Evolutionary conservation across 1,140 invertebrate species (phyloP), one percentile per base, ranked within the genome.

Genomic region (Drosophila repleta): DNA sequence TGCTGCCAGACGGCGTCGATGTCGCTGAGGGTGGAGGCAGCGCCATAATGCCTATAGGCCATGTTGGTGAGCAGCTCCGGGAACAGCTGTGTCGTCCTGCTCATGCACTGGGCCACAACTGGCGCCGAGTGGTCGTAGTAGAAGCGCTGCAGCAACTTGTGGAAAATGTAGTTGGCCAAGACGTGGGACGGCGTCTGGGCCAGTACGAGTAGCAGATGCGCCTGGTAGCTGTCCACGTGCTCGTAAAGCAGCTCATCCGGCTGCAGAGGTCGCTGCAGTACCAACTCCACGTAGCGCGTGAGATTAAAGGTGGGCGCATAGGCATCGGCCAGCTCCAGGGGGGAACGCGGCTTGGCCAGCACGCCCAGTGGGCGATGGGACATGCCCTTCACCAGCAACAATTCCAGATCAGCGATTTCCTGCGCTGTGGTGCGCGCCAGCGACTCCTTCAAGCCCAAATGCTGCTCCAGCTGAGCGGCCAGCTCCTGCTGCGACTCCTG

Each of bases 161-260:
- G 48, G 13, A 73, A 77, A 1, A 91, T 74, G 53, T 90, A 91
- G 29, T 90, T 90, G 18, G 85, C 82, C 37, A 88, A 6, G 15
- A 69, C 56, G 3, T 61, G 37, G 0, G 74, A 21, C 1, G 67
- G 43, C 1, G 75, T 84, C 0, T 43, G 15, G 0, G 11, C 5
- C 2, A 91, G 6, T 3, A 90, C 21, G 0, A 18, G 17, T 21
- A 24, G 10, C n/a, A 91, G n/a, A 18, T 79, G 74, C 0, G 17
- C 41, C 10, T 77, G 67, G 24, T 91, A 91, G 17, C 55, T 74
- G 17, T 76, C 69, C 35, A 77, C 79, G 8, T 88, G 84, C 37
- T 90, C 82, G 57, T 78, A 91, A 3, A 80, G 49, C 1, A 52
- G 58, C 20, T 79, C 74, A 6, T 77, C 71, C 5, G 46, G 1